A percentile compares a stretch with the other conserved stretches of the same genome.
These are phyloP conservation scores for Vulpes ferrilata DNA, from an alignment of 2,113 vertebrate species.

Conservation along the genomic window DNA sequence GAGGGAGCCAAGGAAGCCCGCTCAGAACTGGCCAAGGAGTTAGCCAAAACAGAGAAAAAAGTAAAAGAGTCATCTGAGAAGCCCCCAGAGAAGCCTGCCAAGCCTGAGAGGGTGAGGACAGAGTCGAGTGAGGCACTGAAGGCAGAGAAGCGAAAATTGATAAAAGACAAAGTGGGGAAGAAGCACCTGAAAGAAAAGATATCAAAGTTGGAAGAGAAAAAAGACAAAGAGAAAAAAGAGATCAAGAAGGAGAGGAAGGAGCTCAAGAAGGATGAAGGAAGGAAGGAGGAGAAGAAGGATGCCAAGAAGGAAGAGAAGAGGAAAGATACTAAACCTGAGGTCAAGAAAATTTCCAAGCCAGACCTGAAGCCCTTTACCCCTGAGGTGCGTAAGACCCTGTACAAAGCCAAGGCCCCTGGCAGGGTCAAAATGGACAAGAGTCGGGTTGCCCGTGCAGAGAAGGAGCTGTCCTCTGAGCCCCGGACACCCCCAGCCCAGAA, in stretches of 20 bases:
- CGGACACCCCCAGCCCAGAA: slow-evolving; percentile 83
- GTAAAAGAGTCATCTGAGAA: slow-evolving; percentile 91
- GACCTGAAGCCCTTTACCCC: slow-evolving; percentile 97
- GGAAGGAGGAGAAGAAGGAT: slow-evolving; percentile 96
- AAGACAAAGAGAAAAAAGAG: slow-evolving; percentile 98
- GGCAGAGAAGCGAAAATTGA: slow-evolving; percentile 94
- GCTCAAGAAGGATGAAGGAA: slow-evolving; percentile 94
- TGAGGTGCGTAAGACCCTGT: slow-evolving; percentile 96
- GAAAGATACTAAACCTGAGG: slow-evolving; percentile 94
- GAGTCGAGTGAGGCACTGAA: slow-evolving; percentile 89
- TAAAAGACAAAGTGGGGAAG: slow-evolving; percentile 94
- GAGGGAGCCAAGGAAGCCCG: slow-evolving; percentile 92
- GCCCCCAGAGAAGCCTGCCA: slow-evolving; percentile 90
- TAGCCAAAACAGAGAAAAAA: slow-evolving; percentile 93
- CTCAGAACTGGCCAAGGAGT: slow-evolving; percentile 91
- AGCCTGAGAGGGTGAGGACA: slow-evolving; percentile 89
- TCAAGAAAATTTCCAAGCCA: slow-evolving; percentile 94
- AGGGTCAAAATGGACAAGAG: slow-evolving; percentile 93
- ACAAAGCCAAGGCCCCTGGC: slow-evolving; percentile 94
- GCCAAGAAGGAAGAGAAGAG: slow-evolving; percentile 95
- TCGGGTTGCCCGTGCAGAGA: slow-evolving; percentile 87
- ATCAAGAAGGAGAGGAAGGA: slow-evolving; percentile 94
- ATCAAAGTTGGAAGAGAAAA: slow-evolving; percentile 97
- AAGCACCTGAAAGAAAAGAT: slow-evolving; percentile 95
- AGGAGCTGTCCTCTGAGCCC: slow-evolving; percentile 84